Conservation (phyloP, 2,888 invertebrate genomes). For the Melitaea athalia region DNA sequence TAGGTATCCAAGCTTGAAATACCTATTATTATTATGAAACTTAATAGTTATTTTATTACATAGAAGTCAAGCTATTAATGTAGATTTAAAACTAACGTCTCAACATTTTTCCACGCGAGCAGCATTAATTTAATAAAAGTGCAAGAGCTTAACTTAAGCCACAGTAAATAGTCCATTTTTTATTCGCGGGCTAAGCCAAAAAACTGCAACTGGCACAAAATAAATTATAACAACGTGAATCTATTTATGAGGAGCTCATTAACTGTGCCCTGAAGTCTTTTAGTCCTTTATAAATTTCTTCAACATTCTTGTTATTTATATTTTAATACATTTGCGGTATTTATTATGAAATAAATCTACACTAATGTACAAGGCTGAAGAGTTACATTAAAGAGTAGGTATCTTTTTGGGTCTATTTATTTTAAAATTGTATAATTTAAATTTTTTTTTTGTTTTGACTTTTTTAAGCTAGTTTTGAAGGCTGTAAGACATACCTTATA, state of each 20-base stretch:
- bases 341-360: not conserved
- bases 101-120: conserved; percentile 38
- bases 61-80: not conserved
- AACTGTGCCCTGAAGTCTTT: conserved; percentile 44
- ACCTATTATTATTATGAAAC: not conserved
- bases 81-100: conserved; percentile 8
- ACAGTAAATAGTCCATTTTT: conserved; percentile 55
- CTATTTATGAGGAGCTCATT: conserved; percentile 70
- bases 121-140: conserved; percentile 50
- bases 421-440: no score
- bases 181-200: conserved; percentile 62
- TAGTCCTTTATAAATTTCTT: conserved; percentile 8
- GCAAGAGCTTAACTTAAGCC: conserved; percentile 59
- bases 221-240: conserved; percentile 69
- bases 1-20: not conserved
- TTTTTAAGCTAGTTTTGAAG: no score
- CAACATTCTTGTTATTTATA: not conserved
- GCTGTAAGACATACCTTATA: no score
- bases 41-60: conserved; percentile 2
- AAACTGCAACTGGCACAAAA: conserved; percentile 63
- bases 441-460: no score
- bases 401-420: no score
- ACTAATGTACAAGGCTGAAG: not conserved
- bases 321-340: not conserved
- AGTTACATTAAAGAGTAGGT: no score